A percentile compares a stretch with the other conserved stretches of the same genome.
These are phyloP conservation scores for Sussaba pulchella DNA, from an alignment of 2,888 invertebrate species.

Conservation along the genomic window DNA sequence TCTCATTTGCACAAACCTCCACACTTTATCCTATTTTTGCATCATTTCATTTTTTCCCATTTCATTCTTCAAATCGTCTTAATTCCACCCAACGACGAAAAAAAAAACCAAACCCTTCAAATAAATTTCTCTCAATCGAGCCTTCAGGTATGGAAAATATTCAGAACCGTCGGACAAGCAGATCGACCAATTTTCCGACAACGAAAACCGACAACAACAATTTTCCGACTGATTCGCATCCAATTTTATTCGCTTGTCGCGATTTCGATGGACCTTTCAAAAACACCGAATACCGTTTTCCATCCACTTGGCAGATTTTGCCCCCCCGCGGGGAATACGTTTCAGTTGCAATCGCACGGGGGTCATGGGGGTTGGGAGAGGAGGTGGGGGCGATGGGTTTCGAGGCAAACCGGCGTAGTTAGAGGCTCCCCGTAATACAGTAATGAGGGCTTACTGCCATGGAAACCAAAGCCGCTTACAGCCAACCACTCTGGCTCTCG, in stretches of 20 bases:
- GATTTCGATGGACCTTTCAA: background rate
- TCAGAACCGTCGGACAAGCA: background rate
- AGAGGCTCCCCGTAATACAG: conserved; percentile 83
- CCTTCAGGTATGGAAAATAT: no score
- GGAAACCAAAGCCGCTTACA: conserved; percentile 84
- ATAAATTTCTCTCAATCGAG: no score
- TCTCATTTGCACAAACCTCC: no score
- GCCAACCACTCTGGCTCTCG: conserved; percentile 81
- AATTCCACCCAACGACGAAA: no score
- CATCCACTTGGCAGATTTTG: conserved; percentile 8
- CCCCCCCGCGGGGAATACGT: conserved; percentile 11
- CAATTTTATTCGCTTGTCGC: background rate
- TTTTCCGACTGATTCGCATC: background rate
- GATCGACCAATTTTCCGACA: background rate
- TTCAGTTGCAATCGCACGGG: background rate
- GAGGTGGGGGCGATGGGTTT: background rate
- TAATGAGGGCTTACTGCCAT: conserved; percentile 85
- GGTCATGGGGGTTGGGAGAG: background rate
- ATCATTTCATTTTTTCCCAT: no score
- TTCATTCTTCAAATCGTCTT: no score
- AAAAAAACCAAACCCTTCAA: no score
- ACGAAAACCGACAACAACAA: conserved; percentile 11
- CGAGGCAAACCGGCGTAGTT: conserved; percentile 81
- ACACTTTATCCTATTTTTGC: no score
- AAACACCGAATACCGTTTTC: conserved; percentile 9